Conservation (phyloP, 2,888 invertebrate species). For the Galeopsomyia nigrocyanea region DNA sequence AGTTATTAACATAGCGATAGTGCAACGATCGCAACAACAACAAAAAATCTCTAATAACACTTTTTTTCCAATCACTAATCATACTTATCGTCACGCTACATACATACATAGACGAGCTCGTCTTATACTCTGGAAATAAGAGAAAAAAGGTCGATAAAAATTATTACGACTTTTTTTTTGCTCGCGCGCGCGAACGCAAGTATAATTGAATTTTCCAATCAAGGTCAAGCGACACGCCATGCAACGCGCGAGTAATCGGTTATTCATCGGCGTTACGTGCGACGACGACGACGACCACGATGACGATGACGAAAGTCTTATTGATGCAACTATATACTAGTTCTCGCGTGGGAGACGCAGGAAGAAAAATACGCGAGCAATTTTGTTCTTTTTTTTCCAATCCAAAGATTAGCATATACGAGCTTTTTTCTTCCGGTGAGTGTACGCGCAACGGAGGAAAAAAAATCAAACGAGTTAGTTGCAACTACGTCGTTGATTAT, state of each 20-base stretch:
- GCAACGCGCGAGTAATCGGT: conserved; percentile 21
- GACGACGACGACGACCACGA: background rate
- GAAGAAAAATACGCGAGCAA: conserved; percentile 31
- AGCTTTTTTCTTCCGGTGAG: conserved; percentile 38
- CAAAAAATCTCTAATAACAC: conserved; percentile 27
- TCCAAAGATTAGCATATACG: conserved; percentile 14
- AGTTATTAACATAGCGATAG: conserved; percentile 22
- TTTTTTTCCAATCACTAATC: conserved; percentile 17
- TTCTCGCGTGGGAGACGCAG: conserved; percentile 52
- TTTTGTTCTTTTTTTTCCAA: background rate
- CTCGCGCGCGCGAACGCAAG: background rate
- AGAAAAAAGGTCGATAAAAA: conserved; percentile 20
- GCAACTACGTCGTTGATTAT: conserved; percentile 30
- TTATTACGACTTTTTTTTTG: conserved; percentile 27
- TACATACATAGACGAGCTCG: background rate
- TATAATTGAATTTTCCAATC: conserved; percentile 44
- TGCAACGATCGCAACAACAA: conserved; percentile 7
- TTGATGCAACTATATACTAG: conserved; percentile 19
- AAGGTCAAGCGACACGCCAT: conserved; percentile 17
- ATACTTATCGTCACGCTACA: conserved; percentile 1
- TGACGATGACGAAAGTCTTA: background rate
- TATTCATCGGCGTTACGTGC: conserved; percentile 25
- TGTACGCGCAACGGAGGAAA: conserved; percentile 20
- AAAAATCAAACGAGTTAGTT: conserved; percentile 13
- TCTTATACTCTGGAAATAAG: background rate